Conservation (phyloP, 2,113 vertebrate genomes). For the Phrynosoma platyrhinos region DNA sequence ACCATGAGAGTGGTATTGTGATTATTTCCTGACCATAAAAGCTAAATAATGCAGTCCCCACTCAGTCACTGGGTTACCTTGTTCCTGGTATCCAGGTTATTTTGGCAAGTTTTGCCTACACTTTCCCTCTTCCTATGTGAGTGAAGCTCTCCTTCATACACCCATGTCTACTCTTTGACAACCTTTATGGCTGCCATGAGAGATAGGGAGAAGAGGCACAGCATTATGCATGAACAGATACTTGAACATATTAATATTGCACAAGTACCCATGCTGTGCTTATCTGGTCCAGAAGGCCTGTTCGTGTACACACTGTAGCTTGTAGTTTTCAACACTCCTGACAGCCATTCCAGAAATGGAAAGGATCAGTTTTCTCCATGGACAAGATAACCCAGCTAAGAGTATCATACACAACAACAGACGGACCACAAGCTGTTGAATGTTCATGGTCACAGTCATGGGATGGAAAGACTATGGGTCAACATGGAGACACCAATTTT, state of each 20-base stretch:
- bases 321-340: neutral
- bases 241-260: conserved; percentile 1
- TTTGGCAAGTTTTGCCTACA: neutral
- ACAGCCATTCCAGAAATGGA: conserved; percentile 7
- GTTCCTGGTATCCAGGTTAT: neutral
- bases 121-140: neutral
- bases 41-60: neutral
- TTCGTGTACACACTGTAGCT: neutral
- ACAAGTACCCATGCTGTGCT: conserved; percentile 1
- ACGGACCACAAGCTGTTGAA: neutral
- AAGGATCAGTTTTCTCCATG: neutral
- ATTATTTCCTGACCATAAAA: neutral
- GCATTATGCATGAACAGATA: neutral
- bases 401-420: conserved; percentile 6
- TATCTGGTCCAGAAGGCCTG: neutral
- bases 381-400: neutral
- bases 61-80: neutral
- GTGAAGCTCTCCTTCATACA: neutral
- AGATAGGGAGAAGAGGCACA: neutral
- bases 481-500: neutral
- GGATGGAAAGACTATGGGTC: neutral
- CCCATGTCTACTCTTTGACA: neutral
- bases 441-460: neutral
- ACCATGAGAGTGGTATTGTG: neutral
- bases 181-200: neutral